Evolutionary conservation across 2,888 invertebrate species (phyloP).

Genomic region (Drosophila colorata): DNA sequence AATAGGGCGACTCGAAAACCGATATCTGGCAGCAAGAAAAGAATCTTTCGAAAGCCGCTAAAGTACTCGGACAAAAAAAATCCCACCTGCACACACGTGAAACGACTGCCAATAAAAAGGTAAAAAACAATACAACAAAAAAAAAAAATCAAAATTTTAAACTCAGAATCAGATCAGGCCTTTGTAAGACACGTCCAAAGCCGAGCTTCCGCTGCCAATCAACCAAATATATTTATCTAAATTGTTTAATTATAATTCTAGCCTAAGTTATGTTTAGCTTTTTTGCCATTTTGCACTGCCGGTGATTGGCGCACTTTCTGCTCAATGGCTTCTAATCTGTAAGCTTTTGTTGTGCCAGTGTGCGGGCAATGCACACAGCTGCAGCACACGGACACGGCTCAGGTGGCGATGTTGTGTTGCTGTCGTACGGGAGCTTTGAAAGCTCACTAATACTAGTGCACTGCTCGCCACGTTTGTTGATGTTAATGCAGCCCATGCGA

Average conservation of each 20-base stretch:
- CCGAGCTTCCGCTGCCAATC: slow-evolving; percentile 20
- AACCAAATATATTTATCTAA: slow-evolving; percentile 19
- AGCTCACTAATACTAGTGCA: slow-evolving; percentile 25
- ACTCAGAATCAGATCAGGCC: slow-evolving; percentile 39
- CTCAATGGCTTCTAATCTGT: slow-evolving; percentile 48
- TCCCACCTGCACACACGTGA: slow-evolving; percentile 86
- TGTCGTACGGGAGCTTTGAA: slow-evolving; percentile 2
- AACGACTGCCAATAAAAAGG: slow-evolving; percentile 85
- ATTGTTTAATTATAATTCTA: slow-evolving; percentile 23
- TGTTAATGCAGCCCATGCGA: slow-evolving; percentile 56
- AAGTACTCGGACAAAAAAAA: slow-evolving; percentile 86
- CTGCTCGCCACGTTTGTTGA: slow-evolving; percentile 47
- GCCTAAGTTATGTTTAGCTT: slow-evolving; percentile 41
- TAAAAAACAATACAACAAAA: slow-evolving; percentile 53
- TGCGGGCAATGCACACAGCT: slow-evolving; percentile 12
- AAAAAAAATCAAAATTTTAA: slow-evolving; percentile 7
- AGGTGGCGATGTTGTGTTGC: not conserved
- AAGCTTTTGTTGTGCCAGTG: slow-evolving; percentile 30
- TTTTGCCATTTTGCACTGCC: slow-evolving; percentile 50
- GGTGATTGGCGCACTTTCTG: slow-evolving; percentile 47
- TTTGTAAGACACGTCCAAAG: slow-evolving; percentile 29
- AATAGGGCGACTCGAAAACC: slow-evolving; percentile 85
- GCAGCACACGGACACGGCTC: slow-evolving; percentile 2
- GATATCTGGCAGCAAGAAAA: slow-evolving; percentile 86
- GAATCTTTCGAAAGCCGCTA: slow-evolving; percentile 87